Percentiles rank a stretch among this genome's conserved stretches.
phyloP scores from a whole-genome alignment of 2,888 invertebrate genomes.

The Ormyrus nitidulus region DNA sequence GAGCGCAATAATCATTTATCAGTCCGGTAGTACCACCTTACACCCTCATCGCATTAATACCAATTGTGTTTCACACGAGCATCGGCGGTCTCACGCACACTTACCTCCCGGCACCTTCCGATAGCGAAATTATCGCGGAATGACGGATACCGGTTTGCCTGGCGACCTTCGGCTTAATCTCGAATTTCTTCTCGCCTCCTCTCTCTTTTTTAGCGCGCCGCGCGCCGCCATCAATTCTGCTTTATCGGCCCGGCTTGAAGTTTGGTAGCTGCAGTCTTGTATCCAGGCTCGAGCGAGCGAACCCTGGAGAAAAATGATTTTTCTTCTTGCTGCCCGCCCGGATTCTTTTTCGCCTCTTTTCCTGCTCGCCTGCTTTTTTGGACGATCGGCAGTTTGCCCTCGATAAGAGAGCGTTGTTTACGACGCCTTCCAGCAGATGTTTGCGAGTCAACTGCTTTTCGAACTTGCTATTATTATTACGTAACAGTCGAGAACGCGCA shows the following conservation, averaged over 20 bases:
- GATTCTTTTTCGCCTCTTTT: background rate
- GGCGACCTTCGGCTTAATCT: conserved; percentile 21
- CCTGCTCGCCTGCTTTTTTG: background rate
- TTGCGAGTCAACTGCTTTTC: conserved; percentile 2
- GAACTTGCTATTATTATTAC: too few species aligned
- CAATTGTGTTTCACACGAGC: conserved; percentile 67
- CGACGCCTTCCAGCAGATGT: conserved; percentile 27
- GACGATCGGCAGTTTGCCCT: conserved; percentile 23
- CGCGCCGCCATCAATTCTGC: conserved; percentile 45
- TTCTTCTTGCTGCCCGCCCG: background rate
- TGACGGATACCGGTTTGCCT: conserved; percentile 26
- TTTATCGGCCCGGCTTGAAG: conserved; percentile 32
- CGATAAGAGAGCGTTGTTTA: conserved; percentile 36
- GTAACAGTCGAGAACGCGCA: too few species aligned
- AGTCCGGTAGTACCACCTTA: conserved; percentile 50
- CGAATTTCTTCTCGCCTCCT: conserved; percentile 19
- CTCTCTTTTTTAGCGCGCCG: background rate
- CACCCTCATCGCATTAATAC: conserved; percentile 67
- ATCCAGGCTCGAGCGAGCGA: too few species aligned
- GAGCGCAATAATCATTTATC: conserved; percentile 66
- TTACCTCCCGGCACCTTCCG: background rate
- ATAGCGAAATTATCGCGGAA: conserved; percentile 43
- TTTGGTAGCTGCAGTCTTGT: background rate
- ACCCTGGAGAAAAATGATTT: conserved; percentile 41
- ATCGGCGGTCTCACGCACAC: background rate